Evolutionary conservation across 2,113 vertebrate species (phyloP), one percentile per base, ranked within the genome.

Genomic region (Dolichotis patagonum): DNA sequence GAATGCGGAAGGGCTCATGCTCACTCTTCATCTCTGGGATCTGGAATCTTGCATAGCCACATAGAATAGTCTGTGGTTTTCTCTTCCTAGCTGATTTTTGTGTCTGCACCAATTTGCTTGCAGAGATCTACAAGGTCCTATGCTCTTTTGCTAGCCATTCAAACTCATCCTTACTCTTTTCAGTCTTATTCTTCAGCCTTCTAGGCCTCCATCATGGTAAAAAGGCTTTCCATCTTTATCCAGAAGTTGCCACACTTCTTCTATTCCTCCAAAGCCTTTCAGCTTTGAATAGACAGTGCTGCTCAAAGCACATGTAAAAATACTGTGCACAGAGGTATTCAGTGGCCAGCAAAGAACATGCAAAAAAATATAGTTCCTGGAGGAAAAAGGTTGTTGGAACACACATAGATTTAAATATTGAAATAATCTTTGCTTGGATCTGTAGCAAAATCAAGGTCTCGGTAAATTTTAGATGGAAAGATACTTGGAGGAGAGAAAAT

Each of bases 351-450:
- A 83, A 86, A 93, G 43, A 78, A 43, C 30, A 84, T 67, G 41
- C 12, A 58, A 80, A 71, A 71, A 75, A 93, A 62, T 7, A 9
- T 71, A 30, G 26, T 67, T 38, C 9, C 8, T 7, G 11, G 5
- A 16, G 6, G 14, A 46, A 63, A 67, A 26, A 20, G 11, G 6
- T 13, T 35, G 14, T 52, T 88, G 28, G 16, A 12, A 88, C 67
- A 90, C 3, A 32, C 62, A 60, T 43, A 38, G n/a, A 22, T 88
- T 60, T 54, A 91, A 90, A 82, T 71, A 88, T 2, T 12, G 28
- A 90, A 96, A 60, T 49, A 84, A 92, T 60, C 22, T 69, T 95
- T 90, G n/a, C 71, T 80, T 85, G 43, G 26, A 43, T 89, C 43
- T 89, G 88, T 32, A 86, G 19, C 52, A 92, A 95, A 93, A 91